Evolutionary conservation across 2,888 invertebrate genomes (phyloP), one percentile per base, ranked within the genome.

Genomic region (Ornithoptera priamus): DNA sequence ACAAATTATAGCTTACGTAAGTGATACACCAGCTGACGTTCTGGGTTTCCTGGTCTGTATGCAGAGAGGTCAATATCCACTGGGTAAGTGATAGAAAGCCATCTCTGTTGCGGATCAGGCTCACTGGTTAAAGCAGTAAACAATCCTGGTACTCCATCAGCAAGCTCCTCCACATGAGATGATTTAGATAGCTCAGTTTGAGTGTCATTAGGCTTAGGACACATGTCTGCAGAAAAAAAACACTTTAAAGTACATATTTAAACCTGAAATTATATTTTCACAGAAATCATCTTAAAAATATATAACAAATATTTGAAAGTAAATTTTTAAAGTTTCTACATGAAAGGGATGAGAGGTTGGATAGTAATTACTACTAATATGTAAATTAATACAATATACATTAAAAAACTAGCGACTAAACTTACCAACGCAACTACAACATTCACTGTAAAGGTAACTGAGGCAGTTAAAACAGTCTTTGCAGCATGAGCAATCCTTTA

Each of bases 391-490:
- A n/a, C 18, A n/a, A n/a, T n/a, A 53, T 53, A 3, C 8, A 17
- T 5, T 53, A 2, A 63, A 75, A 61, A 57, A 36, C 17, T 24
- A 18, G 22, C 17, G 22, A 18, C 39, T 12, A 60, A 65, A 92
- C 97, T 95, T 92, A 99, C 99, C 99, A 78, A 99, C 98, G 93
- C 99, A 99, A 68, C 98, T 98, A 85, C 99, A 99, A 89, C 99
- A 99, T 87, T 99, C 98, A 75, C 95, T 96, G 87, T 97, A 99
- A 65, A 98, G 94, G 80, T 96, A 95, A 76, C 96, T 96, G 70
- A 99, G 94, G 83, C 99, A 99, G 81, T 95, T 96, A 78, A 96
- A 96, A 82, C 99, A 99, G 84, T 98, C 98, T 80, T 96, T 96
- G 90, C 98, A 99, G 85, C 98, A 99, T n/a, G 97, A 96, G 84